phyloP scores from a whole-genome alignment of 2,888 invertebrate species.

The Caenorhabditis sp. region DNA sequence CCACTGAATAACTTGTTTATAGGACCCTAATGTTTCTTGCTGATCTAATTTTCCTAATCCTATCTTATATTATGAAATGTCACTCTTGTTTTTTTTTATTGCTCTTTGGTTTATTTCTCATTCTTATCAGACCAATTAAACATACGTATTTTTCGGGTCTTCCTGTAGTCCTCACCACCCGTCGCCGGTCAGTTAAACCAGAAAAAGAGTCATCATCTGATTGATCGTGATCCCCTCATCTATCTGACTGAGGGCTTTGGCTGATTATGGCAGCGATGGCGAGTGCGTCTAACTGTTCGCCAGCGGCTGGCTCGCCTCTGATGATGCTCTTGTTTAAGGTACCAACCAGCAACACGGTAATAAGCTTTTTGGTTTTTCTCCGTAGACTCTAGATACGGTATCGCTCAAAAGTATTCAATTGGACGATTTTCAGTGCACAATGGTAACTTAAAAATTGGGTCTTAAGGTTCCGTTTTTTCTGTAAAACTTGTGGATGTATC shows the following conservation, averaged over 20 bases:
- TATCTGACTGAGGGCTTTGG: not conserved
- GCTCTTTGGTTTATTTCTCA: not conserved
- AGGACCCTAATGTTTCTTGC: constrained; percentile 3
- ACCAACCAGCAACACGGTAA: constrained; percentile 54
- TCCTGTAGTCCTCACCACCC: constrained; percentile 3
- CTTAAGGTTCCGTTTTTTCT: too few species aligned
- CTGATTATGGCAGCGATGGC: constrained; percentile 57
- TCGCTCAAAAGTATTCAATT: too few species aligned
- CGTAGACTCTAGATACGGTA: not conserved
- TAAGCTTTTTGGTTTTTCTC: not conserved
- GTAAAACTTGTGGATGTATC: too few species aligned
- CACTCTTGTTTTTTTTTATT: not conserved
- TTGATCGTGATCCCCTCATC: not conserved
- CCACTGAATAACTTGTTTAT: too few species aligned
- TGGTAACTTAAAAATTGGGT: too few species aligned
- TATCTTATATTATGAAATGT: not conserved
- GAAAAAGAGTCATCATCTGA: not conserved
- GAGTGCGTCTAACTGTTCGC: constrained; percentile 50
- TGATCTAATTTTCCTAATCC: constrained; percentile 5
- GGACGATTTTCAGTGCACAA: too few species aligned
- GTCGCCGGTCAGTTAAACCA: not conserved
- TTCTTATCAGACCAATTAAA: too few species aligned
- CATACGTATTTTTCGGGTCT: not conserved
- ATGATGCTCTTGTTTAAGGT: constrained; percentile 70
- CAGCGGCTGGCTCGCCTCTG: constrained; percentile 57